Conservation (phyloP, 2,888 invertebrate genomes). For the Timema podura region DNA sequence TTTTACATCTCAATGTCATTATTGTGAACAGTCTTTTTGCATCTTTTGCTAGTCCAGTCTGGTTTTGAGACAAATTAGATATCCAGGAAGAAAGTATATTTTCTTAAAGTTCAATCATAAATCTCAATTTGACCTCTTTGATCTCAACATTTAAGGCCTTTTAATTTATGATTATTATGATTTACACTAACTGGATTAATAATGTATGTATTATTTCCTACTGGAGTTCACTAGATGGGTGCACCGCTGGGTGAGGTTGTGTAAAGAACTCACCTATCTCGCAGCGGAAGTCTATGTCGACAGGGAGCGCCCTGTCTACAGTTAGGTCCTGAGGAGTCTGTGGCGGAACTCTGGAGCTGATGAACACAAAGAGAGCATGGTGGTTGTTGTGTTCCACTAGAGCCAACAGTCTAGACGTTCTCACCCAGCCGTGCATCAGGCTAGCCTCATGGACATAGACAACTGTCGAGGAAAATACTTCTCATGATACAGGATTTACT, state of each 20-base stretch:
- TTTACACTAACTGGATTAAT: too few relatives aligned
- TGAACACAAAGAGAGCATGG: constrained; percentile 54
- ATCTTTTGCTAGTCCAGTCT: too few relatives aligned
- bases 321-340: constrained; percentile 71
- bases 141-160: too few relatives aligned
- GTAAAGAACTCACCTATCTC: constrained; percentile 55
- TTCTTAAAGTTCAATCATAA: too few relatives aligned
- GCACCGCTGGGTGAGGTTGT: background rate
- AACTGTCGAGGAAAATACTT: background rate
- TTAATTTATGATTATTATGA: too few relatives aligned
- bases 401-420: constrained; percentile 53
- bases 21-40: too few relatives aligned
- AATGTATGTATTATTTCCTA: background rate
- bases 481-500: too few relatives aligned
- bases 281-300: constrained; percentile 75
- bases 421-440: constrained; percentile 50
- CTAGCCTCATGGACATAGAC: constrained; percentile 43
- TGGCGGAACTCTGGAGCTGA: constrained; percentile 60
- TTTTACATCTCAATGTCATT: too few relatives aligned
- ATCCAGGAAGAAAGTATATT: too few relatives aligned
- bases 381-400: constrained; percentile 55
- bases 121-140: too few relatives aligned
- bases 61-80: too few relatives aligned
- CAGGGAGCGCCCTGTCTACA: constrained; percentile 74
- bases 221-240: background rate